Evolutionary conservation across 2,888 invertebrate species (phyloP).

Genomic region (Neocrepidodera transversa): DNA sequence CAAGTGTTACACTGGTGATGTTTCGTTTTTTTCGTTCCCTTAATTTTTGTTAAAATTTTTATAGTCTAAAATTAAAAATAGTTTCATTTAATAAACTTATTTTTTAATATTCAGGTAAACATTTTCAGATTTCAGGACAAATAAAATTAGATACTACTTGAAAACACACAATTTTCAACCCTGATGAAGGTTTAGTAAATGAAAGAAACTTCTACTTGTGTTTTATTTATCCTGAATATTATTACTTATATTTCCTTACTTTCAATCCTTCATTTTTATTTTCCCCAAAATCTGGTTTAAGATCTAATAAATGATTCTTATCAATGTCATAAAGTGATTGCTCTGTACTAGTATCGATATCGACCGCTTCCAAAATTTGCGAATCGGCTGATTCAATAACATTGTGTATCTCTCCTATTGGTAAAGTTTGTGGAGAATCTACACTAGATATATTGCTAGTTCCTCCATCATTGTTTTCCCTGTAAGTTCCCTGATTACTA

Average conservation of each 20-base stretch:
- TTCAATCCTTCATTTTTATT: conserved; percentile 39
- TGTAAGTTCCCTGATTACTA: conserved; percentile 13
- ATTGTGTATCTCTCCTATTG: conserved; percentile 16
- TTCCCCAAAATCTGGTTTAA: conserved; percentile 52
- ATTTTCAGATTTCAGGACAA: not conserved
- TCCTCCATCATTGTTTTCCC: conserved; percentile 33
- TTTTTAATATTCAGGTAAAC: no score
- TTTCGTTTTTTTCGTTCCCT: conserved; percentile 43
- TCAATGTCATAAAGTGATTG: conserved; percentile 44
- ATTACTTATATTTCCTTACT: no score
- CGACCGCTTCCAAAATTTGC: conserved; percentile 45
- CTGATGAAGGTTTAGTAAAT: no score
- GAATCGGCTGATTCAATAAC: conserved; percentile 28
- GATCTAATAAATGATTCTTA: conserved; percentile 46
- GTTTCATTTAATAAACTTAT: no score
- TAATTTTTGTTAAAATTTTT: conserved; percentile 2
- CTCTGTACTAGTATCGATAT: conserved; percentile 40
- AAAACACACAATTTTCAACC: no score
- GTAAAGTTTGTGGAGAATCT: conserved; percentile 20
- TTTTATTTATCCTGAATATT: no score
- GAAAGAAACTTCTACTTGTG: no score
- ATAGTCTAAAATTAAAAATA: conserved; percentile 11
- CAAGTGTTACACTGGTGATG: conserved; percentile 60
- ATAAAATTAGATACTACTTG: no score
- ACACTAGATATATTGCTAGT: conserved; percentile 23